Base-by-base conservation (phyloP, 2,113 vertebrate genomes). In the Phaethornis superciliosus region DNA sequence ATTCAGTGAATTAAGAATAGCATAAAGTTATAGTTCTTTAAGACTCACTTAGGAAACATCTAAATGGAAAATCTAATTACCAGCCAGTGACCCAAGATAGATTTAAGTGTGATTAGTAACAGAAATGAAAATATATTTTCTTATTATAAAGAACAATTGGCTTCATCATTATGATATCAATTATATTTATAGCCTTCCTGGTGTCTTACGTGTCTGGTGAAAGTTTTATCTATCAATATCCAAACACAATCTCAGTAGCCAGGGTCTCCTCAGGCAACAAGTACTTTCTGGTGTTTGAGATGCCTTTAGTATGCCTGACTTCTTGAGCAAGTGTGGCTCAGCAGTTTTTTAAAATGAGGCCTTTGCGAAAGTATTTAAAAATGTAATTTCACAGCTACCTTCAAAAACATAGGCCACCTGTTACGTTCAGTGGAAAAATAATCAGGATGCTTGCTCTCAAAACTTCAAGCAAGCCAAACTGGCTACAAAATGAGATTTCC, bases 1-100 rank as follows among this genome's bases (percentile, higher is more conserved):
- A 87, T 80, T 88, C 76, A 84, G 40, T 40, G 44, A 76, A 27
- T 93, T 72, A 86, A 69, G 75, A 90, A 81, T 32, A 92, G 21
- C 71, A 65, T 46, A 44, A 60, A 87, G 49, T 51, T 84, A 55
- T 33, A 58, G 55, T 55, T 65, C 27, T 82, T 81, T 72, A 89
- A 81, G 62, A 72, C 7, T 79, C 7, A 2, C 76, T 93, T 62
- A 68, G 40, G 28, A 84, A 91, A 63, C 23, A 59, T 55, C 49
- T 76, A 79, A 79, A 69, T 35, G 28, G 67, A 91, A 92, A 96
- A 79, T 58, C n/a, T 71, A 81, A 81, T 6, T 35, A 69, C 37
- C 63, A 86, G 44, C 32, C 49, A 65, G n/a, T 74, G 63, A 89
- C 32, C 75, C 32, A 55, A 89, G 62, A 77, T 0, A 1, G 81